phyloP scores from a whole-genome alignment of 2,888 invertebrate species.

The Melieria crassipennis region DNA sequence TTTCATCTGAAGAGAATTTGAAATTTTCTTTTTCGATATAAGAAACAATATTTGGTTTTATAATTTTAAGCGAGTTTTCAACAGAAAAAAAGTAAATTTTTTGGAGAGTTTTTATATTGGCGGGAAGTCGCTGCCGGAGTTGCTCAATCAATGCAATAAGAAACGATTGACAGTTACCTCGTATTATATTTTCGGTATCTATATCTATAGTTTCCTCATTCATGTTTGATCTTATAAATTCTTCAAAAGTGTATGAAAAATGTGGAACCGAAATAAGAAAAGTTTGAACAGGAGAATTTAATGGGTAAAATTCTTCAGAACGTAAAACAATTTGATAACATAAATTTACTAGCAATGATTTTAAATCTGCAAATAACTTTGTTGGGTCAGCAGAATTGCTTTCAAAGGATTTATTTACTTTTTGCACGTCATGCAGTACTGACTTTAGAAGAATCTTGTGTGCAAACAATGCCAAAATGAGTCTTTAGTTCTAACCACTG shows the following conservation, averaged over 20 bases:
- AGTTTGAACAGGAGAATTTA: conserved; percentile 6
- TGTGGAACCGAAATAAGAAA: conserved; percentile 6
- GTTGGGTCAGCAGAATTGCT: conserved; percentile 19
- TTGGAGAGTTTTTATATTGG: too few relatives aligned
- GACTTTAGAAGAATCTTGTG: conserved; percentile 22
- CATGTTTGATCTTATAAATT: conserved; percentile 13
- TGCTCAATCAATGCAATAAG: conserved; percentile 17
- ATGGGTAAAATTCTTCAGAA: conserved; percentile 14
- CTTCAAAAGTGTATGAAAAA: conserved; percentile 21
- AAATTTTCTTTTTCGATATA: too few relatives aligned
- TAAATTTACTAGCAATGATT: conserved; percentile 9
- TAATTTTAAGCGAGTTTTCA: too few relatives aligned
- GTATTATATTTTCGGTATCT: conserved; percentile 5
- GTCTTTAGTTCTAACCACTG: conserved; percentile 17
- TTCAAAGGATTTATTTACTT: conserved; percentile 20
- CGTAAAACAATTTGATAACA: conserved; percentile 11
- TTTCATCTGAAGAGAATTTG: too few relatives aligned
- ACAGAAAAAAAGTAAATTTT: too few relatives aligned
- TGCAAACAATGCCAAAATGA: conserved; percentile 11
- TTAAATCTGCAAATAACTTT: conserved; percentile 10
- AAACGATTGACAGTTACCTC: conserved; percentile 2
- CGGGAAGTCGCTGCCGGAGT: conserved; percentile 17
- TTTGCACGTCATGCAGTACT: conserved; percentile 20
- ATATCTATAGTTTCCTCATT: neutral
- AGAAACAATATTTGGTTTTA: too few relatives aligned